phyloP scores from a whole-genome alignment of 30 jellyfish, hydroid and myxozoan species.

The Chrysaora quinquecirrha region DNA sequence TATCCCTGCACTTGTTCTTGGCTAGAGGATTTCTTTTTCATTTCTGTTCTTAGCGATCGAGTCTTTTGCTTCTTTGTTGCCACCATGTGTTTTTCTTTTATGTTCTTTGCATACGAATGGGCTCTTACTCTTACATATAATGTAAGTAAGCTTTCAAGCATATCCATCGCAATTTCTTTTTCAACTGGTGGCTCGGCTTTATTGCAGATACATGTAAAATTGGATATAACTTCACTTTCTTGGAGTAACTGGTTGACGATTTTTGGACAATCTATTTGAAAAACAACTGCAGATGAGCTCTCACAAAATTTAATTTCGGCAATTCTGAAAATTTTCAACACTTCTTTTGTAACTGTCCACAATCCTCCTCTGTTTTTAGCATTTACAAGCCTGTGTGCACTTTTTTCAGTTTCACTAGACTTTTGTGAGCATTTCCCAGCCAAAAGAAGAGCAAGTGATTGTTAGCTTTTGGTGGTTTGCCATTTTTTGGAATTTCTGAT shows the following conservation, averaged over 20 bases:
- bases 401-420: not conserved
- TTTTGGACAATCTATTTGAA: no score
- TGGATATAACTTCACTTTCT: no score
- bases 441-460: no score
- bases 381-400: conserved; percentile 59
- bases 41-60: conserved; percentile 30
- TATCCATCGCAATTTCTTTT: conserved; percentile 17
- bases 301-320: no score
- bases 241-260: no score
- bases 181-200: conserved; percentile 11
- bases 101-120: conserved; percentile 20
- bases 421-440: conserved; percentile 7
- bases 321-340: no score
- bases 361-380: no score
- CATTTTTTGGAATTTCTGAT: no score
- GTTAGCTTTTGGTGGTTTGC: no score
- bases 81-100: conserved; percentile 28
- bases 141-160: conserved; percentile 42
- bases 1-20: conserved; percentile 8
- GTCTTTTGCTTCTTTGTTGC: conserved; percentile 35
- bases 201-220: conserved; percentile 18
- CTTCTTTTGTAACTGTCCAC: no score
- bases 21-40: conserved; percentile 10
- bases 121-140: conserved; percentile 22
- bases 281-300: no score